Conservation (phyloP, 1,140 invertebrate species). For the Papilio aristodemus region DNA sequence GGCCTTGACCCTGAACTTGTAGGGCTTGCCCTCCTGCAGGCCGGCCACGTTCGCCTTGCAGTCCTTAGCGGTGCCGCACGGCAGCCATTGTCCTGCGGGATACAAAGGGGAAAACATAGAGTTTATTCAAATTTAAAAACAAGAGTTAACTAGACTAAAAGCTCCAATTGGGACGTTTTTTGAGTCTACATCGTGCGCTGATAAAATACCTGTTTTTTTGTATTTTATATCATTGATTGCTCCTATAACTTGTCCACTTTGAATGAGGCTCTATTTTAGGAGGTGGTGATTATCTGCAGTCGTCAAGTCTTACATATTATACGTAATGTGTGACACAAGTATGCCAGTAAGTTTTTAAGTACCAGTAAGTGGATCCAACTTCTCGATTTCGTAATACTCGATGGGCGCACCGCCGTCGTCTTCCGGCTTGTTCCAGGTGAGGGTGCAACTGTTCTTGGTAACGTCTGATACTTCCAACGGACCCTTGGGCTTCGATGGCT, state of each 20-base stretch:
- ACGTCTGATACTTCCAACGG: conserved; percentile 94
- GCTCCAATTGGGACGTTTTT: no score
- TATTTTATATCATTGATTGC: no score
- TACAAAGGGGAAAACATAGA: background rate
- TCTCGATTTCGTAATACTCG: conserved; percentile 98
- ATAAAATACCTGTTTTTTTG: no score
- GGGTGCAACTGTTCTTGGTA: conserved; percentile 95
- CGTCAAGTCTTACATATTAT: no score
- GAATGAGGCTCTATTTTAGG: no score
- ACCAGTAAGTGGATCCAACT: conserved; percentile 93
- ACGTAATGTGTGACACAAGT: no score
- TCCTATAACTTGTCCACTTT: no score
- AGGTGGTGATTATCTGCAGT: no score
- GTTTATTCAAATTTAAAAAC: no score
- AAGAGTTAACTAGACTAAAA: no score
- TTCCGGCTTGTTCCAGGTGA: conserved; percentile 96
- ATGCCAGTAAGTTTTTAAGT: conserved; percentile 33
- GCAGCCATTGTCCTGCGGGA: conserved; percentile 90
- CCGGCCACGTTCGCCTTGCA: conserved; percentile 89
- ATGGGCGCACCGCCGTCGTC: conserved; percentile 95
- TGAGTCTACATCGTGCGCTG: no score
- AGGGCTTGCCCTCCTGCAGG: conserved; percentile 96
- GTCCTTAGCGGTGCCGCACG: conserved; percentile 85
- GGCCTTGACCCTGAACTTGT: conserved; percentile 99
- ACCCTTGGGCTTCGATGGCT: conserved; percentile 91